Base-by-base conservation (phyloP, 2,888 invertebrate genomes). In the Ichneumon xanthorius region DNA sequence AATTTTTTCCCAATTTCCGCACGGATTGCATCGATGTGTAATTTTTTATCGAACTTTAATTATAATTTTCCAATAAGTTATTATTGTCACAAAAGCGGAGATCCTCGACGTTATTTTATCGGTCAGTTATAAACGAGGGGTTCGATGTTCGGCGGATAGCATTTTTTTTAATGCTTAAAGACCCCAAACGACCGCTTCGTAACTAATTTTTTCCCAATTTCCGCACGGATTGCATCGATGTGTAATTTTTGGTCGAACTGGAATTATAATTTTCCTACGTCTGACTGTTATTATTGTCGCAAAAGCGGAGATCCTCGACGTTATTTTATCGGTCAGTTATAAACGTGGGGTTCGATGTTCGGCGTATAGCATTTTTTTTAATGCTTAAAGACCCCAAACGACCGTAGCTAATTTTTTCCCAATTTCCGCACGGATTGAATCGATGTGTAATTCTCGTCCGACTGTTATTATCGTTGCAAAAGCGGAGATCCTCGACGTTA, bases 71-170 rank as follows among this genome's bases (percentile, higher is more conserved):
- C 5, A 14, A 63, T 6, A n/a, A 9, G 19, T 22, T 4, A 9
- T 22, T 22, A 2, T 22, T 7, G 55, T 45, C 16, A 22, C 1
- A n/a, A 22, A 72, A 22, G 37, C 16, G 6, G 11, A 7, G 58
- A 22, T 63, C 63, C 33, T 75, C 30, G 22, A 65, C 48, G 33
- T 11, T 33, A 26, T 6, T 63, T 37, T 63, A 63, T 33, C 63
- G 63, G 16, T 37, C 77, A 70, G 50, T 9, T 33, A 53, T 37
- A 67, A 72, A 82, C 70, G 19, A 53, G 50, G 22, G 67, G 5
- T 65, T 55, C 65, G 16, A 33, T 19, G 14, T 40, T 71, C 19
- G 11, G 33, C 68, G n/a, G 53, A 55, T 3, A 45, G 14, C 22
- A 14, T 58, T 61, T n/a, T 45, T 68, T 68, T 68, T 48, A n/a